These are phyloP conservation scores for Chrysolina oricalcia DNA, from an alignment of 2,888 invertebrate genomes.

Conservation along the genomic window DNA sequence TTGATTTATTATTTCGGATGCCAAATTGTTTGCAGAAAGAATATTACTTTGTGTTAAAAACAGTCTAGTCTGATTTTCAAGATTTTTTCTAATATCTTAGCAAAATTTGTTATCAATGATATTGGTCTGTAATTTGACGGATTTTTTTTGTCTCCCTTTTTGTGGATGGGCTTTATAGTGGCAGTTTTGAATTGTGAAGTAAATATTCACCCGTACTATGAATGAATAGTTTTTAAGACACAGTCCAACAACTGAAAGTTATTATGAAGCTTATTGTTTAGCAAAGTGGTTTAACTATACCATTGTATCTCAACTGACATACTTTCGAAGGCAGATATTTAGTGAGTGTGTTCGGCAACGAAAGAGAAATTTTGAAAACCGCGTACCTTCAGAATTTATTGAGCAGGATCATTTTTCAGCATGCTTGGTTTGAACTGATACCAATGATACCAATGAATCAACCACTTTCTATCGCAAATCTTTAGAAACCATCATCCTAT, in stretches of 20 bases:
- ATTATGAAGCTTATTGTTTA: background rate
- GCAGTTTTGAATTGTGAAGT: too few relatives aligned
- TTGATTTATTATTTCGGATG: too few relatives aligned
- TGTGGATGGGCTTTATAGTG: too few relatives aligned
- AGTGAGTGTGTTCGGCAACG: background rate
- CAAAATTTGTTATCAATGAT: too few relatives aligned
- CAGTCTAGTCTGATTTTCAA: too few relatives aligned
- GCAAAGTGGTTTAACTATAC: background rate
- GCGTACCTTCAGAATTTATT: background rate
- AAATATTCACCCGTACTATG: too few relatives aligned
- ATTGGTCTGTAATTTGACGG: too few relatives aligned
- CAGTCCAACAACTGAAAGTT: background rate
- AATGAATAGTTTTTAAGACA: background rate
- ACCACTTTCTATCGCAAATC: slow-evolving; percentile 3
- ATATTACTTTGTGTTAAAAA: too few relatives aligned
- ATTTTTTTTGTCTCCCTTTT: too few relatives aligned
- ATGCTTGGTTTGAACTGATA: background rate
- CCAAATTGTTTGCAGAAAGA: too few relatives aligned
- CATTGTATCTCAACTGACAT: background rate
- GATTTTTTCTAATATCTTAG: too few relatives aligned
- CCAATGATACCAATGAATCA: background rate
- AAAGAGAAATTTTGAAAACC: background rate
- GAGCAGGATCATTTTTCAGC: background rate
- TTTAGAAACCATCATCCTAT: slow-evolving; percentile 2
- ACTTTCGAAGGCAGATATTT: slow-evolving; percentile 3